A percentile compares a stretch with the other conserved stretches of the same genome.
phyloP scores from a whole-genome alignment of 2,797 vertebrate species.

The Meriones psammophilus region DNA sequence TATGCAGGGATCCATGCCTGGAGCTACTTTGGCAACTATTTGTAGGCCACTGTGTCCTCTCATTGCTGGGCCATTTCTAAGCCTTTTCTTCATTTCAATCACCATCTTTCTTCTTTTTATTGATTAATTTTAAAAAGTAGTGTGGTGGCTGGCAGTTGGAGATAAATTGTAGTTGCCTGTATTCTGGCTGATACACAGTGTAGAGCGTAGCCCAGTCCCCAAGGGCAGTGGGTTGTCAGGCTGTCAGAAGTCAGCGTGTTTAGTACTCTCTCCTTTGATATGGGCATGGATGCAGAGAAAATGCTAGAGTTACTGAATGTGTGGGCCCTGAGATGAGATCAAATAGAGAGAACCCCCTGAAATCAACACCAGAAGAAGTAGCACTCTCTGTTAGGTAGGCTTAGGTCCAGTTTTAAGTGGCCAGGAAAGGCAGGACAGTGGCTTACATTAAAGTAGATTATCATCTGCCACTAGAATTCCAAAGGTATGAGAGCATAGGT shows the following conservation, averaged over 20 bases:
- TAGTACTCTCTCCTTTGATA: slow-evolving; percentile 9
- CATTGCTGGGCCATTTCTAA: not conserved
- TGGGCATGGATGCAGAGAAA: not conserved
- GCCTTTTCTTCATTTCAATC: not conserved
- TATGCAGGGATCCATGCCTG: not conserved
- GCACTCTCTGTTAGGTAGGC: slow-evolving; percentile 5
- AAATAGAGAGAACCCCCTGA: not conserved
- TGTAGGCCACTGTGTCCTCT: not conserved
- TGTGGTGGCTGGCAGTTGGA: not conserved
- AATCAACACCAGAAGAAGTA: slow-evolving; percentile 25
- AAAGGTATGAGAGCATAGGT: not conserved
- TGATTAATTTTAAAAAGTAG: slow-evolving; percentile 26
- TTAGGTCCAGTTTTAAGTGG: not conserved
- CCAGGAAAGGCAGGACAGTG: not conserved
- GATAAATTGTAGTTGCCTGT: not conserved
- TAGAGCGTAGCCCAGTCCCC: not conserved
- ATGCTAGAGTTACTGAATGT: slow-evolving; percentile 24
- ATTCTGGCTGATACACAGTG: slow-evolving; percentile 30
- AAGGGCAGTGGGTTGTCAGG: not conserved
- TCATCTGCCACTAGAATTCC: not conserved
- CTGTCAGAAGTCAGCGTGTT: not conserved
- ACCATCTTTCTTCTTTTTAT: not conserved
- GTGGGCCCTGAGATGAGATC: not conserved
- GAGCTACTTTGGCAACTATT: not conserved
- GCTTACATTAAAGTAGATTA: not conserved